phyloP scores from a whole-genome alignment of 2,797 vertebrate species.

The Malurus splendens region DNA sequence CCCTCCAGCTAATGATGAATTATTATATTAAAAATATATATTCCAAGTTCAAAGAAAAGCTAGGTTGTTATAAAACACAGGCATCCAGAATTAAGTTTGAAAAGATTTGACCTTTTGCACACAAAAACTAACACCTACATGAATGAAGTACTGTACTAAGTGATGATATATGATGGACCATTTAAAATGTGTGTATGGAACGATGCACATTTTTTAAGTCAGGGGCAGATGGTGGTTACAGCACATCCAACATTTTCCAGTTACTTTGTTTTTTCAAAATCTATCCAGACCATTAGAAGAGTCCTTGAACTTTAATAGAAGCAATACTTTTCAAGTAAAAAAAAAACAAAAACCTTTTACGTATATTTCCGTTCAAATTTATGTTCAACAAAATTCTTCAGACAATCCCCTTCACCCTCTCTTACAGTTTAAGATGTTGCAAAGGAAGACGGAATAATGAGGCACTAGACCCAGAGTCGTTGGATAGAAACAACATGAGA shows the following conservation, averaged over 20 bases:
- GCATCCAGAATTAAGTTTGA: conserved; percentile 39
- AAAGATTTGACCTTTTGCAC: conserved; percentile 50
- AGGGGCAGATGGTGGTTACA: conserved; percentile 27
- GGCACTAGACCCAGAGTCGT: neutral
- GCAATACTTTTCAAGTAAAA: neutral
- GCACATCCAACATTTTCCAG: conserved; percentile 49
- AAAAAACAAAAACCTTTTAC: neutral
- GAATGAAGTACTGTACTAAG: conserved; percentile 57
- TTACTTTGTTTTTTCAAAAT: conserved; percentile 48
- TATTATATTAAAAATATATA: conserved; percentile 43
- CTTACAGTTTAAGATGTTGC: neutral
- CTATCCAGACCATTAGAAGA: conserved; percentile 11
- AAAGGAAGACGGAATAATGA: neutral
- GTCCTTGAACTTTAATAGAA: neutral
- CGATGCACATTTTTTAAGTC: conserved; percentile 32
- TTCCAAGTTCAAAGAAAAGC: conserved; percentile 10
- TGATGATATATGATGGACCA: conserved; percentile 58
- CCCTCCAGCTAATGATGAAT: conserved; percentile 19
- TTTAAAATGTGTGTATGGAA: conserved; percentile 33
- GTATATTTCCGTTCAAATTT: neutral
- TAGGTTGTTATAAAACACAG: conserved; percentile 2
- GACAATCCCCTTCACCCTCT: neutral
- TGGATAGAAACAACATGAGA: too few species aligned
- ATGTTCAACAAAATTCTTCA: neutral
- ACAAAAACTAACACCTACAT: conserved; percentile 54